Conservation (phyloP, 2,888 invertebrate genomes). For the Eupeodes luniger region DNA sequence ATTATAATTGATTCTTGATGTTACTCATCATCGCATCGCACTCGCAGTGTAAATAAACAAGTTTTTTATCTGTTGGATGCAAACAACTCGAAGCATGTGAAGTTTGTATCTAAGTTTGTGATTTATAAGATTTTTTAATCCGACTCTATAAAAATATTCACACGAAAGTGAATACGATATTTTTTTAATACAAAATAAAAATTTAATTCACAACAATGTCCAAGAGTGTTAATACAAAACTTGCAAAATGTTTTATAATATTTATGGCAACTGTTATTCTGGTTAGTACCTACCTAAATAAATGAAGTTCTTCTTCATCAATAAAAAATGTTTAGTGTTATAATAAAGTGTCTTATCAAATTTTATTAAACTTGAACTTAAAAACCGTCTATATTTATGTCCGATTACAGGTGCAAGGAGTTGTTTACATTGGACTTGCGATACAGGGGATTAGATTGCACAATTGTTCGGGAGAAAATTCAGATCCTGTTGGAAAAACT, state of each 20-base stretch:
- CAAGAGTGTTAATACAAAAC: constrained; percentile 79
- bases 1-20: constrained; percentile 11
- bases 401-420: constrained; percentile 80
- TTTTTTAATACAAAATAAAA: background rate
- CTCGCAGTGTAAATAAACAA: constrained; percentile 70
- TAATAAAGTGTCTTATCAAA: background rate
- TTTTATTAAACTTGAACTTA: background rate
- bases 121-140: constrained; percentile 3
- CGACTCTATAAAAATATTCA: constrained; percentile 18
- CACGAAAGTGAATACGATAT: constrained; percentile 26
- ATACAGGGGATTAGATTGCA: constrained; percentile 80
- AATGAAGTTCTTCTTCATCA: too few relatives aligned
- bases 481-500: constrained; percentile 77
- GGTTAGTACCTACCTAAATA: constrained; percentile 78
- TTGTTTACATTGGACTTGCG: constrained; percentile 79
- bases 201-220: constrained; percentile 77
- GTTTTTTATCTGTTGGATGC: constrained; percentile 60
- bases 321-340: too few relatives aligned
- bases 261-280: constrained; percentile 82
- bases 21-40: constrained; percentile 58
- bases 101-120: constrained; percentile 13
- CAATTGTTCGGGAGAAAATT: constrained; percentile 77
- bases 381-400: background rate
- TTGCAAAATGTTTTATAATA: constrained; percentile 82
- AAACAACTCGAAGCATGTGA: constrained; percentile 55